Conservation (phyloP, 1,140 invertebrate species). For the Mercenaria mercenaria region DNA sequence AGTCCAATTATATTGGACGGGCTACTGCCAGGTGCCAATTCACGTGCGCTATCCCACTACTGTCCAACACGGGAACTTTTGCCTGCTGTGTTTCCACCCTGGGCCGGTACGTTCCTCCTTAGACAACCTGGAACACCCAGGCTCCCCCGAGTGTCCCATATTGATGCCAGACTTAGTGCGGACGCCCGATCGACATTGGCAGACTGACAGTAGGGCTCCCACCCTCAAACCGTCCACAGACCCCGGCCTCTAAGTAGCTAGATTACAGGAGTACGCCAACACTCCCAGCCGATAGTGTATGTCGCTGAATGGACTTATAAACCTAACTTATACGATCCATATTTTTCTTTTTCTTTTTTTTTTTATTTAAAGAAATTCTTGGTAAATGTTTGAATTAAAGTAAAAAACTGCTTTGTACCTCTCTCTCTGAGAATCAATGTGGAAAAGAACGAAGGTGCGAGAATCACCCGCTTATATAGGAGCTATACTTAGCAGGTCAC, state of each 20-base stretch:
- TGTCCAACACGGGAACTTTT: constrained; percentile 98
- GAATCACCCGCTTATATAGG: too few species aligned
- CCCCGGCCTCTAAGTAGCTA: constrained; percentile 90
- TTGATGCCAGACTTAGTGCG: constrained; percentile 92
- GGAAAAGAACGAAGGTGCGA: too few species aligned
- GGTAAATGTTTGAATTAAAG: too few species aligned
- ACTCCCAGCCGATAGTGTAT: constrained; percentile 72
- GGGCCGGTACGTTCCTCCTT: constrained; percentile 98
- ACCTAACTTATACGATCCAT: too few species aligned
- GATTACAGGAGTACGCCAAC: constrained; percentile 94
- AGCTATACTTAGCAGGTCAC: too few species aligned
- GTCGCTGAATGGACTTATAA: neutral
- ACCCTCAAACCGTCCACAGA: constrained; percentile 93
- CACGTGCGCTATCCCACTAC: constrained; percentile 99
- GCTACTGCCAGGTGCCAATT: constrained; percentile 89
- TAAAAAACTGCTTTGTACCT: too few species aligned
- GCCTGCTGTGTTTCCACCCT: constrained; percentile 98
- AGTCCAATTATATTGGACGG: neutral
- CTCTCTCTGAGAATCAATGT: too few species aligned
- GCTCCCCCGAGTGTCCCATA: neutral
- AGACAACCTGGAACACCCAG: constrained; percentile 91
- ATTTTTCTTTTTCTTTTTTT: too few species aligned
- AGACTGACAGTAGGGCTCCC: constrained; percentile 87
- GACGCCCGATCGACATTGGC: constrained; percentile 88
- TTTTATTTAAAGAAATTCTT: too few species aligned